Base-by-base conservation (phyloP, 2,888 invertebrate genomes). In the Saturnia pavonia region DNA sequence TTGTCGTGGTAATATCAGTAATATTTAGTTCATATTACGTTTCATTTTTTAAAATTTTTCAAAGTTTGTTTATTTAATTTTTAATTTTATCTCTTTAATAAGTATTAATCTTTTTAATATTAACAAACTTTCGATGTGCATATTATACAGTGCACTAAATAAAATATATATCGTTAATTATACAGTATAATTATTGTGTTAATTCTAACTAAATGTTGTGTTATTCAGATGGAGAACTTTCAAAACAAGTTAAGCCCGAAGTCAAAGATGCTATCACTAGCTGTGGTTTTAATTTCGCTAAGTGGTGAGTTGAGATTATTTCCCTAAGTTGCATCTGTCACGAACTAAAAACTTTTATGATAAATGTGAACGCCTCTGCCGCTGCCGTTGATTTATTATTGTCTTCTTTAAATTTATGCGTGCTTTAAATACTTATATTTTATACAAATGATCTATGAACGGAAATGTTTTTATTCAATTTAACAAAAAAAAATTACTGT, bases 271-370 rank as follows among this genome's bases (percentile, higher is more conserved):
- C 78, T 86, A 74, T 75, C 84, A 73, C 78, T 84, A 76, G 77
- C 78, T 78, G 82, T 85, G 81, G 81, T 85, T 78, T 85, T 91
- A 85, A 86, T 92, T 84, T 86, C 86, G 77, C 82, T 92, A 82
- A 91, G 88, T 89, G 91, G 92, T 92, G 83, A 91, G 92, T 76
- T 77, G 73, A 82, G 76, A 85, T 85, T 84, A 84, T 83, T 82
- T 82, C 71, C 74, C 79, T 70, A 82, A 84, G 79, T 85, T 84
- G 79, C 78, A 72, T 77, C 78, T 80, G 80, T 80, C 75, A 78
- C 74, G 78, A 79, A 77, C 72, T 77, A 74, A 75, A 75, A 84
- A 85, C 76, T 84, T 83, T 77, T 71, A 76, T 82, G 80, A 85
- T 85, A 85, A 85, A 86, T 80, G 80, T 76, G 75, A 72, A 72